A percentile compares a stretch with the other conserved stretches of the same genome.
Evolutionary conservation across 2,888 invertebrate genomes (phyloP).

Genomic region (Dynastes hyllus): DNA sequence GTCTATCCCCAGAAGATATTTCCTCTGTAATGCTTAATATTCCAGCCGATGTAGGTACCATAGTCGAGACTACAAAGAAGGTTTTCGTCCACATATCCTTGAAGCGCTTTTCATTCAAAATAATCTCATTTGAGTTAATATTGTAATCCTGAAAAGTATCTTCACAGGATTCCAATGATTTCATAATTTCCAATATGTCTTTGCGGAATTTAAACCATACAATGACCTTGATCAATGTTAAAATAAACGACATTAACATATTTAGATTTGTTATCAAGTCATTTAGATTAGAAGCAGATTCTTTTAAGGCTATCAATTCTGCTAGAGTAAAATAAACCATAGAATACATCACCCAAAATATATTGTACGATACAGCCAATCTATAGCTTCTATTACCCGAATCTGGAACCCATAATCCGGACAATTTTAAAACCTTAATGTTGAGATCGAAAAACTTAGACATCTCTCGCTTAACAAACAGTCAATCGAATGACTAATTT

Average conservation of each 20-base stretch:
- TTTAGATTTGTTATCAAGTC: slow-evolving; percentile 60
- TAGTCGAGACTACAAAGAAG: slow-evolving; percentile 45
- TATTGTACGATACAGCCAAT: slow-evolving; percentile 51
- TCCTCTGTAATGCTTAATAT: slow-evolving; percentile 46
- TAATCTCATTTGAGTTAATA: slow-evolving; percentile 54
- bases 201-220: slow-evolving; percentile 57
- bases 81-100: slow-evolving; percentile 53
- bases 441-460: slow-evolving; percentile 56
- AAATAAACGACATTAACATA: slow-evolving; percentile 58
- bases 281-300: slow-evolving; percentile 53
- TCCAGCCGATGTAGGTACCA: slow-evolving; percentile 48
- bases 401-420: slow-evolving; percentile 58
- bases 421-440: slow-evolving; percentile 56
- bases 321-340: slow-evolving; percentile 57
- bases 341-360: slow-evolving; percentile 53
- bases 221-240: slow-evolving; percentile 56
- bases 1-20: slow-evolving; percentile 18
- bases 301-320: slow-evolving; percentile 55
- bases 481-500: background rate
- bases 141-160: slow-evolving; percentile 55
- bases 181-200: slow-evolving; percentile 56
- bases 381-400: slow-evolving; percentile 25
- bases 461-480: background rate
- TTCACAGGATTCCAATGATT: slow-evolving; percentile 51
- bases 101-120: slow-evolving; percentile 55